Evolutionary conservation across 2,888 invertebrate species (phyloP).

Genomic region (Callinectes sapidus): DNA sequence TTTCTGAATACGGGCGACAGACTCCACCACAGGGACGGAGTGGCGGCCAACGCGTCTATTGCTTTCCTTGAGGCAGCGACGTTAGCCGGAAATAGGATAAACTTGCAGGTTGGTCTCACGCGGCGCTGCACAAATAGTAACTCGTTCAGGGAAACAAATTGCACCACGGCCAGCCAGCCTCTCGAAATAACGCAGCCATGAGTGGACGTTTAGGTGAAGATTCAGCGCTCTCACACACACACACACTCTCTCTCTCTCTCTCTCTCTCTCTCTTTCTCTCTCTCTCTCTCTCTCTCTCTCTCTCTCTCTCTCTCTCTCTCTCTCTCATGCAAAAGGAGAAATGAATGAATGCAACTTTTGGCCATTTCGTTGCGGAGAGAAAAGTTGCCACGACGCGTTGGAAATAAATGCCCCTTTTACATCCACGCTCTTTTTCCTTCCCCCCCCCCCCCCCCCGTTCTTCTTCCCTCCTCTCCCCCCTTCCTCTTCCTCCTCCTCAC

Average conservation of each 20-base stretch:
- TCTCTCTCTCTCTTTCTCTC: neutral
- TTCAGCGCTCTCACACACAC: neutral
- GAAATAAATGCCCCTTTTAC: slow-evolving; percentile 4
- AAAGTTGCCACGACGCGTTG: neutral
- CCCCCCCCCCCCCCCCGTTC: neutral
- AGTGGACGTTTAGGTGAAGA: neutral
- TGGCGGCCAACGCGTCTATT: neutral
- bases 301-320: neutral
- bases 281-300: neutral
- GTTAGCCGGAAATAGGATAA: neutral
- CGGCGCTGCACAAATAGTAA: neutral
- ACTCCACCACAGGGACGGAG: too few relatives aligned
- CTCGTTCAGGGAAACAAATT: neutral
- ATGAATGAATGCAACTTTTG: slow-evolving; percentile 19
- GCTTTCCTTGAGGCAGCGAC: neutral
- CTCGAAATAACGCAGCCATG: neutral
- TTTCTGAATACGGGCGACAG: too few relatives aligned
- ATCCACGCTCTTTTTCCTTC: neutral
- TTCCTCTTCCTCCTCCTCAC: neutral
- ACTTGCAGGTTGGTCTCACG: neutral
- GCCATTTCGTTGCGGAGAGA: neutral
- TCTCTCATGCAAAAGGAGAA: neutral
- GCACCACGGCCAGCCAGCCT: neutral
- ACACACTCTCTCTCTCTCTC: neutral
- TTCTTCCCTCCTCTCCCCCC: neutral